phyloP scores from a whole-genome alignment of 2,888 invertebrate species.

The Prostheceraeus crozeri region DNA sequence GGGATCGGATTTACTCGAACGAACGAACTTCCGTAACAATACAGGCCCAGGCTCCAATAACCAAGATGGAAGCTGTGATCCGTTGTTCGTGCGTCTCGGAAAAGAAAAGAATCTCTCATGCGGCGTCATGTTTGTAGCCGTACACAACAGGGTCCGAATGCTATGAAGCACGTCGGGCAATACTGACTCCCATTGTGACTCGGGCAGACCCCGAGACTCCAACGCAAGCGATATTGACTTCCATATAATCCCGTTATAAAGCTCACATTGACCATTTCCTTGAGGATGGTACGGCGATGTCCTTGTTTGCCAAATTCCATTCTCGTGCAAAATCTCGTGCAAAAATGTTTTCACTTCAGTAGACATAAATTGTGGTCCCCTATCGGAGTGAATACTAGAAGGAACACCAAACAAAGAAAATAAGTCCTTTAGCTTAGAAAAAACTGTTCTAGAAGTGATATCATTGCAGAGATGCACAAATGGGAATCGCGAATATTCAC shows the following conservation, averaged over 20 bases:
- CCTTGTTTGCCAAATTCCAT: too few species aligned
- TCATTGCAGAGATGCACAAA: constrained; percentile 40
- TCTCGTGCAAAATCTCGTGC: background rate
- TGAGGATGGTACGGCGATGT: too few species aligned
- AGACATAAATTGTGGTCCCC: constrained; percentile 18
- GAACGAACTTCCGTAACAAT: constrained; percentile 7
- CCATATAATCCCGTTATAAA: constrained; percentile 30
- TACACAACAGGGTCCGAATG: constrained; percentile 29
- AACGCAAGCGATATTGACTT: constrained; percentile 29
- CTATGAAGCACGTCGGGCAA: constrained; percentile 29
- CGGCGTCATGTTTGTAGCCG: constrained; percentile 26
- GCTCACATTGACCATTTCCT: constrained; percentile 20
- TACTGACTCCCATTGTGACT: constrained; percentile 10
- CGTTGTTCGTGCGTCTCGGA: constrained; percentile 22
- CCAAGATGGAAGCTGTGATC: constrained; percentile 12
- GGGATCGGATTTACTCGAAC: constrained; percentile 20
- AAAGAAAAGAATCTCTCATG: constrained; percentile 25
- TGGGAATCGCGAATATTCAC: constrained; percentile 40
- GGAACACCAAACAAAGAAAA: constrained; percentile 40
- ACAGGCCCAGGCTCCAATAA: constrained; percentile 23
- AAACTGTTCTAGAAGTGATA: constrained; percentile 34
- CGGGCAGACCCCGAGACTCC: constrained; percentile 17
- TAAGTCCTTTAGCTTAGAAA: constrained; percentile 32
- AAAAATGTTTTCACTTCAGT: constrained; percentile 15
- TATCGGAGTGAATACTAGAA: constrained; percentile 6